Evolutionary conservation across 2,888 invertebrate genomes (phyloP).

Genomic region (Rhorus exstirpatorius): DNA sequence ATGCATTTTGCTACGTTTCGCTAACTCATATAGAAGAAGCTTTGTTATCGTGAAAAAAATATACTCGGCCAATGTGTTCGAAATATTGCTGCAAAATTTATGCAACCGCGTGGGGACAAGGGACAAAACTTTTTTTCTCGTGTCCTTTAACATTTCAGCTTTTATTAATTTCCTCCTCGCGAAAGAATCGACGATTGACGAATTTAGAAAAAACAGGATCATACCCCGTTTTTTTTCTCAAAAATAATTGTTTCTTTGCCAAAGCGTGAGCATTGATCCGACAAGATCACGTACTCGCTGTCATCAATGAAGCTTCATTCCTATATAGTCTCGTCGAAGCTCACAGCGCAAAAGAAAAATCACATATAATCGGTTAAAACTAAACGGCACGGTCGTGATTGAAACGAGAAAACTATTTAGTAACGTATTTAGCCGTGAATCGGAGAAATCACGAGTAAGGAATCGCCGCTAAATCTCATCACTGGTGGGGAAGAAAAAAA

Average conservation of each 20-base stretch:
- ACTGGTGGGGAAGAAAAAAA: not conserved
- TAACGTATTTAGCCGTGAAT: constrained; percentile 52
- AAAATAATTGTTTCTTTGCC: constrained; percentile 14
- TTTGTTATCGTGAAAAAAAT: too few species aligned
- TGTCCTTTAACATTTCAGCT: too few species aligned
- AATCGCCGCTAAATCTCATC: constrained; percentile 24
- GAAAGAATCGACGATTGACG: not conserved
- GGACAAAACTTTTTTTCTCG: too few species aligned
- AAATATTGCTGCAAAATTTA: too few species aligned
- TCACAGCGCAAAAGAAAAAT: constrained; percentile 30
- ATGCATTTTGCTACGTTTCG: too few species aligned
- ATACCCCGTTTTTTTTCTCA: not conserved
- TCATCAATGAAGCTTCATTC: constrained; percentile 64
- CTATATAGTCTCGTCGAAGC: constrained; percentile 32
- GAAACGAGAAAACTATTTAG: constrained; percentile 22
- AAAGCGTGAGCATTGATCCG: constrained; percentile 27
- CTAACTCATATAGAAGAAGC: too few species aligned
- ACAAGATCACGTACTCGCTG: constrained; percentile 53
- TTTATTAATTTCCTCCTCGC: not conserved
- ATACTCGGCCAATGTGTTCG: too few species aligned
- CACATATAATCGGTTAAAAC: not conserved
- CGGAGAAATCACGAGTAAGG: constrained; percentile 51
- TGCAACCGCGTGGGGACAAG: too few species aligned
- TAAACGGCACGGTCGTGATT: constrained; percentile 15
- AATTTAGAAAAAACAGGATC: too few species aligned